Percentiles rank a stretch among this genome's conserved stretches.
phyloP scores from a whole-genome alignment of 2,113 vertebrate species.

The Speoplatyrhinus poulsoni region DNA sequence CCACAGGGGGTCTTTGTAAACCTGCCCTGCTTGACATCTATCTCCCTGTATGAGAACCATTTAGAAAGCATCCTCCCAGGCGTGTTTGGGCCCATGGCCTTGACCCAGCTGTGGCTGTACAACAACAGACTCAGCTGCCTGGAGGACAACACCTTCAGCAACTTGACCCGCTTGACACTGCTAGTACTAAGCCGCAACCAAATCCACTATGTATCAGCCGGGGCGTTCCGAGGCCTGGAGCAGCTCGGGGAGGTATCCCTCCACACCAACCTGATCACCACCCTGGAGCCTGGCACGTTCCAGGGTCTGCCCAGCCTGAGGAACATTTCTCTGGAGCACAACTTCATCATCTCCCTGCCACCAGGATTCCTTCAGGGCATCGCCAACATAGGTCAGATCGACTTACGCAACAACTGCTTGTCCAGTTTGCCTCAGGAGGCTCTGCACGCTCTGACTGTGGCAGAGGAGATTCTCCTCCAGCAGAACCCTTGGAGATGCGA shows the following conservation, averaged over 20 bases:
- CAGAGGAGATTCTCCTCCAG: conserved; percentile 78
- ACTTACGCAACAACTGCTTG: conserved; percentile 85
- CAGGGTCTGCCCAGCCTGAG: conserved; percentile 77
- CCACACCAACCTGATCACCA: conserved; percentile 82
- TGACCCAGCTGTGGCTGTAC: conserved; percentile 86
- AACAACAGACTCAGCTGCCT: conserved; percentile 84
- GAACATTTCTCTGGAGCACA: conserved; percentile 89
- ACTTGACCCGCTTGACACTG: conserved; percentile 81
- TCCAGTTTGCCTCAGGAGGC: conserved; percentile 76
- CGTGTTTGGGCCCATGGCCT: conserved; percentile 82
- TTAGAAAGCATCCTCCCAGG: conserved; percentile 76
- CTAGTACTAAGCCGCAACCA: conserved; percentile 87
- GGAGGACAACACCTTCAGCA: conserved; percentile 79
- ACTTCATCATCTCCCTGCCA: conserved; percentile 79
- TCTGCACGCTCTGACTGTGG: conserved; percentile 74
- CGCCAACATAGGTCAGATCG: conserved; percentile 73
- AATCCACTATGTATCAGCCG: conserved; percentile 72
- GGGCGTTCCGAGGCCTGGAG: conserved; percentile 80
- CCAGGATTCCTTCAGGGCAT: conserved; percentile 74
- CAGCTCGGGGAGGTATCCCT: conserved; percentile 85
- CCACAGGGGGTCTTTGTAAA: conserved; percentile 82
- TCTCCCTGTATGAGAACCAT: conserved; percentile 85
- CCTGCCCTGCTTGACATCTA: conserved; percentile 76
- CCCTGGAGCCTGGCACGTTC: conserved; percentile 75
- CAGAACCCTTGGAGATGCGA: conserved; percentile 93